Conservation (phyloP, 30 jellyfish, hydroid and myxozoan species). For the Aurelia sp. region DNA sequence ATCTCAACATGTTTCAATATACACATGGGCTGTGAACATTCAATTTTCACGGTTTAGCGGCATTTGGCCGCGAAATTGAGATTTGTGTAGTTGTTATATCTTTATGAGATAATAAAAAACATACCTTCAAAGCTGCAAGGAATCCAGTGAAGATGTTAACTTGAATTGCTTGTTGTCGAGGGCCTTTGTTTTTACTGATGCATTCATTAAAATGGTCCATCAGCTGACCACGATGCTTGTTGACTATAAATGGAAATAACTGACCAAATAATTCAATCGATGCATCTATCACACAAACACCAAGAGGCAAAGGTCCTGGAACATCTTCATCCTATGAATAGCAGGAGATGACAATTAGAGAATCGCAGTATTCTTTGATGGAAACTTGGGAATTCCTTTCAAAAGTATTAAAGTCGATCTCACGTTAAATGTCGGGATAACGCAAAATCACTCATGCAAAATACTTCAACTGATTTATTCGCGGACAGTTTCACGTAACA, state of each 20-base stretch:
- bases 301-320: constrained; percentile 99
- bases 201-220: constrained; percentile 96
- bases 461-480: too few relatives aligned
- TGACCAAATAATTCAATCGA: constrained; percentile 88
- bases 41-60: too few relatives aligned
- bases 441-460: too few relatives aligned
- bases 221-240: constrained; percentile 92
- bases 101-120: not conserved
- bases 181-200: constrained; percentile 90
- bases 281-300: constrained; percentile 98
- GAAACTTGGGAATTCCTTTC: not conserved
- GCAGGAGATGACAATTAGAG: too few relatives aligned
- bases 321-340: constrained; percentile 75
- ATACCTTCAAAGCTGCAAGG: constrained; percentile 96
- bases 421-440: too few relatives aligned
- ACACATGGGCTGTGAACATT: too few relatives aligned
- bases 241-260: constrained; percentile 80
- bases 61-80: too few relatives aligned
- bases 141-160: constrained; percentile 94
- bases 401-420: too few relatives aligned
- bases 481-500: too few relatives aligned
- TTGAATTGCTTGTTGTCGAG: constrained; percentile 98
- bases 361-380: not conserved
- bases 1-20: too few relatives aligned
- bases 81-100: too few relatives aligned